These are phyloP conservation scores for Fissipunctia ypsillon DNA, from an alignment of 2,888 invertebrate genomes.

Conservation along the genomic window DNA sequence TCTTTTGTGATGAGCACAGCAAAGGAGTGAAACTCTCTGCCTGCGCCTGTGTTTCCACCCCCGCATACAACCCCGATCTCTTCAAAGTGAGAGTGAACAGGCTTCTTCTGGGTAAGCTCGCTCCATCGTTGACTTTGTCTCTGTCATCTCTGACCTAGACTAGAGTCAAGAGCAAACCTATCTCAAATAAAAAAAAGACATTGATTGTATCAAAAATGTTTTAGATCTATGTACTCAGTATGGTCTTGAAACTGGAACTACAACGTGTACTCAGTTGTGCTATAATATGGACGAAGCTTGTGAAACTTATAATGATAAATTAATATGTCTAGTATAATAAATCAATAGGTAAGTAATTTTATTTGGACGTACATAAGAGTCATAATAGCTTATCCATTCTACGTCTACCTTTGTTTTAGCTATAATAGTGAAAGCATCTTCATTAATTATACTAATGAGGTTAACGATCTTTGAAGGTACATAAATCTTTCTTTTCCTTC, in stretches of 20 bases:
- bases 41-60: no score
- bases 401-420: neutral
- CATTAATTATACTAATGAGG: conserved; percentile 32
- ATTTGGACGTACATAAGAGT: neutral
- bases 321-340: neutral
- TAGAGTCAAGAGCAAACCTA: no score
- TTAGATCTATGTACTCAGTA: neutral
- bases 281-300: neutral
- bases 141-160: no score
- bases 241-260: neutral
- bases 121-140: no score
- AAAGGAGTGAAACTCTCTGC: no score
- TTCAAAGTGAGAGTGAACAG: no score
- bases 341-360: neutral
- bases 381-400: neutral
- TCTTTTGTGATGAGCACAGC: no score
- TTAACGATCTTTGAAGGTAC: conserved; percentile 15
- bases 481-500: conserved; percentile 5
- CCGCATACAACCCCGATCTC: no score
- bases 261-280: no score
- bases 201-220: neutral
- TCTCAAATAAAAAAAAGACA: no score
- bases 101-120: no score
- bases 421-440: neutral
- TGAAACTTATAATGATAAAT: neutral